phyloP scores from a whole-genome alignment of 2,113 vertebrate species.

The Microcebus jonahi region DNA sequence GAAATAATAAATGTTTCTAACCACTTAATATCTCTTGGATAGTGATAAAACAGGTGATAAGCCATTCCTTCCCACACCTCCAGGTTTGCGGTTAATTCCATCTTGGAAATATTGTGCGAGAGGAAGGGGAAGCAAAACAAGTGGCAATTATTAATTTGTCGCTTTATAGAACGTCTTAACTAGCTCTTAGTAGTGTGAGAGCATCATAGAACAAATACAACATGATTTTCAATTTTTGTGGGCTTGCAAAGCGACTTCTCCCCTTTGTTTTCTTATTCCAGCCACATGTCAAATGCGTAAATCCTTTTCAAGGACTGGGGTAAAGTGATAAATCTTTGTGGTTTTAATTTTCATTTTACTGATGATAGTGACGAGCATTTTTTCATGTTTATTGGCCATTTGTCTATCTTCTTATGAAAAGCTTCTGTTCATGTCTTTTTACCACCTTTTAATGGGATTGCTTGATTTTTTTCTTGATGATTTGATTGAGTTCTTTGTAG shows the following conservation, averaged over 20 bases:
- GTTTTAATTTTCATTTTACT: no score
- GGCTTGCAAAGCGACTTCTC: background rate
- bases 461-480: no score
- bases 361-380: no score
- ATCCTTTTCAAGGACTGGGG: background rate
- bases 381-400: no score
- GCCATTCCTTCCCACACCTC: accelerated
- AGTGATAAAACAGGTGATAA: background rate
- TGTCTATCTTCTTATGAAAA: no score
- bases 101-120: background rate
- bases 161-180: background rate
- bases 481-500: no score
- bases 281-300: background rate
- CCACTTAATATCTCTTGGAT: background rate
- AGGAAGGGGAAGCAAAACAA: background rate
- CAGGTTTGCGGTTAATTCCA: background rate
- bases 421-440: no score
- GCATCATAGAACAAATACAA: background rate
- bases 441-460: no score
- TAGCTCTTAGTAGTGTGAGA: background rate
- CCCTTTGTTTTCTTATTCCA: background rate
- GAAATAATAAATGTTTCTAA: background rate
- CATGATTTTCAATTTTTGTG: background rate
- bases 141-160: background rate
- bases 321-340: no score